Conservation (phyloP, 2,888 invertebrate species). For the Drosophila ustulata region DNA sequence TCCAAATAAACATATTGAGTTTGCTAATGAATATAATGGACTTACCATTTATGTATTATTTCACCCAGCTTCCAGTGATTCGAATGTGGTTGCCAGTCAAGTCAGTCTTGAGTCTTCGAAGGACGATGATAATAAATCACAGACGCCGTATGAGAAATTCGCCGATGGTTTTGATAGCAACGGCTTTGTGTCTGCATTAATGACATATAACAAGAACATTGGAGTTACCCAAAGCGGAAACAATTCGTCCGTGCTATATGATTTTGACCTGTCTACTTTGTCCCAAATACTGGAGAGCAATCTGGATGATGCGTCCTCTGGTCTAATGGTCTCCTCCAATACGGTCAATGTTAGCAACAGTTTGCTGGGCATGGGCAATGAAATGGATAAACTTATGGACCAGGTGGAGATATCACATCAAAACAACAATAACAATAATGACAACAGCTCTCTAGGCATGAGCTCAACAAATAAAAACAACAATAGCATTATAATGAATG, state of each 20-base stretch:
- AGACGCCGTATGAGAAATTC: constrained; percentile 81
- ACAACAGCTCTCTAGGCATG: constrained; percentile 38
- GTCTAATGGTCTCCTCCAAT: constrained; percentile 63
- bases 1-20: neutral
- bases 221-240: constrained; percentile 60
- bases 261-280: constrained; percentile 71
- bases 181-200: constrained; percentile 80
- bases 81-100: constrained; percentile 63
- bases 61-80: constrained; percentile 58
- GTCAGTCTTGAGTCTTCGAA: constrained; percentile 67
- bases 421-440: constrained; percentile 61
- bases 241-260: constrained; percentile 70
- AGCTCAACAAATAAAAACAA: constrained; percentile 55
- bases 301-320: constrained; percentile 59
- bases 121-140: constrained; percentile 77
- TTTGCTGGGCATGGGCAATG: constrained; percentile 65
- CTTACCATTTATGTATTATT: neutral
- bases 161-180: constrained; percentile 83
- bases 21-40: neutral
- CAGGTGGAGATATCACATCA: constrained; percentile 62
- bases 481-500: constrained; percentile 50
- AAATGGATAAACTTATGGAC: constrained; percentile 75
- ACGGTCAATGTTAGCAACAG: constrained; percentile 66
- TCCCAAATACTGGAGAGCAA: constrained; percentile 71
- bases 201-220: constrained; percentile 73